Percentiles rank a stretch among this genome's conserved stretches.
These are phyloP conservation scores for Nettapus auritus DNA, from an alignment of 2,113 vertebrate species.

Conservation along the genomic window DNA sequence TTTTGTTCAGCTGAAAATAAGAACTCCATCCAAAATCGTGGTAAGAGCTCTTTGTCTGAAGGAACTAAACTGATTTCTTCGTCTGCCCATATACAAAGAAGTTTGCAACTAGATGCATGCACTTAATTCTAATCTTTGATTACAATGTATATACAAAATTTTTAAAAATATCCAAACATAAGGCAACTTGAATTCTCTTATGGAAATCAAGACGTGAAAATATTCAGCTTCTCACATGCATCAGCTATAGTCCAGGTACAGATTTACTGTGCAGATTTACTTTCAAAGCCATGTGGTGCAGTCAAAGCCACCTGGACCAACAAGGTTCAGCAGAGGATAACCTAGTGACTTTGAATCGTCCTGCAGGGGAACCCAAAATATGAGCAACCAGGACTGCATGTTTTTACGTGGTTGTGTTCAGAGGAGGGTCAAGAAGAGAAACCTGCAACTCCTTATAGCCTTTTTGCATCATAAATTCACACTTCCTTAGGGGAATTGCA, in stretches of 20 bases:
- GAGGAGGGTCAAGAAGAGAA: not conserved
- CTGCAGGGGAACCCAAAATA: not conserved
- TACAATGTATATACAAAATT: not conserved
- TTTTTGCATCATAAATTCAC: not conserved
- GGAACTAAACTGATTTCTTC: slow-evolving; percentile 33
- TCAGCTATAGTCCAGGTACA: not conserved
- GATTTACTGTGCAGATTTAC: not conserved
- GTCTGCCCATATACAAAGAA: not conserved
- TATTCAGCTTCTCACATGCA: not conserved
- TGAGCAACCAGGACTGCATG: rapidly evolving
- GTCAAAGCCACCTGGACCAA: not conserved
- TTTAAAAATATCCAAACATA: not conserved
- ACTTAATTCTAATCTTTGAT: not conserved
- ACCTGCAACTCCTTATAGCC: not conserved
- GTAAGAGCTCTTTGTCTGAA: slow-evolving; percentile 26
- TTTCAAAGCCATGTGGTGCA: not conserved
- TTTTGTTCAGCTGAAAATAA: not conserved
- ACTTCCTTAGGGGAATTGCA: not conserved
- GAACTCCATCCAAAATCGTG: not conserved
- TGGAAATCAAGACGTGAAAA: not conserved
- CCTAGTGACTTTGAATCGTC: not conserved
- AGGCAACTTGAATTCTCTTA: not conserved
- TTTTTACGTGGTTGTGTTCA: not conserved
- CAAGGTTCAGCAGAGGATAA: not conserved
- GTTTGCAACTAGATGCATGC: slow-evolving; percentile 6